Base-by-base conservation (phyloP, 2,888 invertebrate genomes). In the Fragum sueziense region DNA sequence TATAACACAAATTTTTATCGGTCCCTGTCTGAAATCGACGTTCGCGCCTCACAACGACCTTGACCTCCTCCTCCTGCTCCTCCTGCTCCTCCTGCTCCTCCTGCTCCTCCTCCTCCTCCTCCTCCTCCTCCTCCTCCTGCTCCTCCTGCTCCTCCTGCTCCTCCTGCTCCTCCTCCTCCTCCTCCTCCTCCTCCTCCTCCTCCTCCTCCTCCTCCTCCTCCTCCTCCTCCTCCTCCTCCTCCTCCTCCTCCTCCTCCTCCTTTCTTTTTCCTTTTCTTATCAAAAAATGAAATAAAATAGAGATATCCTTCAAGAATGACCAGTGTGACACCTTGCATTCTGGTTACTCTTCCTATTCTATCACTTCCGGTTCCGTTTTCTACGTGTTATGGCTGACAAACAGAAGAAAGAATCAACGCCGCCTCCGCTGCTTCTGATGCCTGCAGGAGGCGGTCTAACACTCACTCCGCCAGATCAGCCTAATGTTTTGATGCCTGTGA, bases 381-480 rank as follows among this genome's bases (percentile, higher is more conserved):
- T 82, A 87, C 87, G 87, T 87, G 87, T 87, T 76, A 91, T 91
- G 91, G 88, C 91, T 75, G 91, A 91, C 84, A 87, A 87, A 79
- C 79, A 82, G 75, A 88, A 88, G 76, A 91, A 91, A 86, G 91
- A 91, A 76, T 67, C 87, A 7, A 90, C 91, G 20, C 92, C 92
- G 59, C 91, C 92, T 68, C 92, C 92, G 31, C 82, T 91, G 76
- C 86, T 92, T 59, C 82, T 91, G 22, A 91, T 91, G 91, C 91
- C 91, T 29, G 89, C 92, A 22, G 90, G 90, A 37, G 91, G 90
- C 61, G 92, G 92, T 20, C 85, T 91, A 20, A 92, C 91, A 2
- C 80, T 91, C 0, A 91, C 87, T 70, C 90, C 91, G 22, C 87
- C 91, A 6, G 86, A 87, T 57, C 90, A 90, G 65, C 86, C 88